phyloP scores from a whole-genome alignment of 2,888 invertebrate genomes.

The Crocallis elinguaria region DNA sequence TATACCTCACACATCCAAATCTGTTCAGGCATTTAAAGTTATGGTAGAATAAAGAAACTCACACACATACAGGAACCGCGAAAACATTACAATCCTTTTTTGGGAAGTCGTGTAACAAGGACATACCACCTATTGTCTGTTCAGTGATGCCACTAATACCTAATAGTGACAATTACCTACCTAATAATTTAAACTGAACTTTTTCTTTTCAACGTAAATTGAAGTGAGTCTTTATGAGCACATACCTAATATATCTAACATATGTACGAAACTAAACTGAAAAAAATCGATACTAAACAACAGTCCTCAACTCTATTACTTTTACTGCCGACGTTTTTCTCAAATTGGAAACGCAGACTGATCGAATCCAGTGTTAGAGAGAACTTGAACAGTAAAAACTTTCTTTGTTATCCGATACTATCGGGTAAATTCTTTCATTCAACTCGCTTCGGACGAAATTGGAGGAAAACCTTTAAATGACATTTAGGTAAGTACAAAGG shows the following conservation, averaged over 20 bases:
- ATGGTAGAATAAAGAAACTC: no score
- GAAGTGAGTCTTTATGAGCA: background rate
- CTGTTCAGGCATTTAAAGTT: no score
- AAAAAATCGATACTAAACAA: conserved; percentile 27
- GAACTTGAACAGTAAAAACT: conserved; percentile 80
- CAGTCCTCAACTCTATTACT: conserved; percentile 42
- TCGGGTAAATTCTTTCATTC: conserved; percentile 71
- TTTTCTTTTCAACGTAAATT: no score
- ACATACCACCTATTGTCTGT: no score
- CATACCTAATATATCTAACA: no score
- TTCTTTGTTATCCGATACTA: conserved; percentile 78
- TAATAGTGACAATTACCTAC: no score
- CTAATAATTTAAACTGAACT: no score
- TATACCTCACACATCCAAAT: no score
- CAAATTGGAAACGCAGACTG: conserved; percentile 78
- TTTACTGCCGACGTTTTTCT: conserved; percentile 70
- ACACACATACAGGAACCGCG: no score
- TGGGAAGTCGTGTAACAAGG: no score
- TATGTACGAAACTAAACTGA: background rate
- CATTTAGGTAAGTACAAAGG: conserved; percentile 29
- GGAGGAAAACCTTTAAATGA: conserved; percentile 38
- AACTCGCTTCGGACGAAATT: conserved; percentile 52
- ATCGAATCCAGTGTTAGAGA: conserved; percentile 59
- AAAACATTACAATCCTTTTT: no score
- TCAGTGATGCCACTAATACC: no score